Evolutionary conservation across 2,113 vertebrate genomes (phyloP).

Genomic region (Amphiprion ocellaris): DNA sequence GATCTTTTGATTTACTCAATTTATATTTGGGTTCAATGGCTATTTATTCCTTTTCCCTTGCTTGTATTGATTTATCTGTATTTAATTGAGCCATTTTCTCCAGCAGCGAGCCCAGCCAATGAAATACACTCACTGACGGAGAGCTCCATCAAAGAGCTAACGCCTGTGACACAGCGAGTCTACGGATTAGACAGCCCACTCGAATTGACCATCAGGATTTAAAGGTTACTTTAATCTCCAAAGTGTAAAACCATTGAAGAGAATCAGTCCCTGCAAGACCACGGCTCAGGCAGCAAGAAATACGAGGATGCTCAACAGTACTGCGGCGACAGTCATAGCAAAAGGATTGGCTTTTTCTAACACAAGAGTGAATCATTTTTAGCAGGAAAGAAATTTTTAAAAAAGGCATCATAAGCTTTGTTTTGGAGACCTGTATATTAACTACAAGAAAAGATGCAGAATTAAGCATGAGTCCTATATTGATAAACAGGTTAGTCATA

Average conservation of each 20-base stretch:
- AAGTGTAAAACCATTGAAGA: constrained; percentile 74
- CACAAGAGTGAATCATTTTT: neutral
- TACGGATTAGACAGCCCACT: constrained; percentile 74
- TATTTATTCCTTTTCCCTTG: constrained; percentile 31
- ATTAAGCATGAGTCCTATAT: too few relatives aligned
- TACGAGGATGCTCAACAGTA: constrained; percentile 26
- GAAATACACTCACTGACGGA: constrained; percentile 36
- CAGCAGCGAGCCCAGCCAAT: constrained; percentile 26
- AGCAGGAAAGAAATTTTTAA: neutral
- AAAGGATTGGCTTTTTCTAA: neutral
- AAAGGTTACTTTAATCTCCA: constrained; percentile 82
- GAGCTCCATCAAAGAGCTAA: constrained; percentile 35
- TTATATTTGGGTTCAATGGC: constrained; percentile 49
- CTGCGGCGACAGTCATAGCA: constrained; percentile 18
- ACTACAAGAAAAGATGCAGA: neutral
- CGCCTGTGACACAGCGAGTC: constrained; percentile 54
- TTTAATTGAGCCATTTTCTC: constrained; percentile 64
- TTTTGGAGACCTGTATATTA: neutral
- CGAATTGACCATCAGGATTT: constrained; percentile 80
- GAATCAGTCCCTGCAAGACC: constrained; percentile 57
- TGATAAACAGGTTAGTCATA: too few relatives aligned
- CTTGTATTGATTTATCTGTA: constrained; percentile 43
- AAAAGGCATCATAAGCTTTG: neutral
- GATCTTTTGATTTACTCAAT: constrained; percentile 59
- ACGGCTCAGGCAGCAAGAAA: constrained; percentile 43